phyloP scores from a whole-genome alignment of 2,797 vertebrate genomes.

The Danio kyathit region DNA sequence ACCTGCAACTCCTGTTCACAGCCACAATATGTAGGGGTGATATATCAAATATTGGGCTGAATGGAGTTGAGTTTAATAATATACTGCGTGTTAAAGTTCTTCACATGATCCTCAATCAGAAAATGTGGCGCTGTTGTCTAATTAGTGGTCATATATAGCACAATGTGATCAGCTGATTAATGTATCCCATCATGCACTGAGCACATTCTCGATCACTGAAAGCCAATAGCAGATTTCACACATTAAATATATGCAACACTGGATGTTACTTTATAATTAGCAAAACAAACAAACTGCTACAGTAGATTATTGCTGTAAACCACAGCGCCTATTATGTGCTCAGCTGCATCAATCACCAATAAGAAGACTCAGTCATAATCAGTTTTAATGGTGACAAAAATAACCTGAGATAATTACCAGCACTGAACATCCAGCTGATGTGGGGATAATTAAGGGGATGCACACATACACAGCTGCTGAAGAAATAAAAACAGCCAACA shows the following conservation, averaged over 20 bases:
- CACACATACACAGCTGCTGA: background rate
- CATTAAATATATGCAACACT: background rate
- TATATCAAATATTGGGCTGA: too few species aligned
- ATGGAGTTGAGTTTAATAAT: too few species aligned
- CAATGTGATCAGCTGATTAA: background rate
- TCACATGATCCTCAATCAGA: background rate
- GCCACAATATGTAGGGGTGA: too few species aligned
- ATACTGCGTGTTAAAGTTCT: background rate
- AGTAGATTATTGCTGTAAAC: background rate
- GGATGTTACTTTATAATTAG: background rate
- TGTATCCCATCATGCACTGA: background rate
- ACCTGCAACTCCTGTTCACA: background rate
- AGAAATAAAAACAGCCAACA: background rate
- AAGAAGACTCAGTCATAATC: background rate
- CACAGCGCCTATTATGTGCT: background rate
- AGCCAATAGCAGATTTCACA: background rate
- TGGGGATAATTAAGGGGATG: background rate
- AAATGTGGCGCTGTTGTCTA: background rate
- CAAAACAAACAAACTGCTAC: background rate
- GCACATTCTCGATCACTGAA: background rate
- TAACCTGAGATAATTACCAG: slow-evolving; percentile 20
- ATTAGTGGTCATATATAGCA: background rate
- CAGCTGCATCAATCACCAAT: background rate
- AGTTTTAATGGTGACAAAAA: slow-evolving; percentile 18
- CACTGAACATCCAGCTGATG: background rate